Conservation (phyloP, 2,888 invertebrate genomes). For the Helleia helle region DNA sequence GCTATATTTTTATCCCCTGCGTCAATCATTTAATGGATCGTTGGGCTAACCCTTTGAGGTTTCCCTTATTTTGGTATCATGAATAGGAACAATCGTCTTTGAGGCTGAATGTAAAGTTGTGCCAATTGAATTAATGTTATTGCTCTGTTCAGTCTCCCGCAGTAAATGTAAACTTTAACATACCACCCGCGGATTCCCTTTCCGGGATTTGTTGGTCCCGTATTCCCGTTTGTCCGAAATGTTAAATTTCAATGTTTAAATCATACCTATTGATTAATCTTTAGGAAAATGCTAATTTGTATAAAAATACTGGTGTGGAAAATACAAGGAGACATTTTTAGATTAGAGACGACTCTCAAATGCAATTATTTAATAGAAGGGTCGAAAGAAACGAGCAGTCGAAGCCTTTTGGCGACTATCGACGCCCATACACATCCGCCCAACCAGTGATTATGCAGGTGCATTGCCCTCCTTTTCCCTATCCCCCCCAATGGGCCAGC, state of each 20-base stretch:
- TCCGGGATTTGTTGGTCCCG: slow-evolving; percentile 35
- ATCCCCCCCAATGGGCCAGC: too few species aligned
- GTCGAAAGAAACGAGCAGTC: too few species aligned
- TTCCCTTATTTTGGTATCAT: slow-evolving; percentile 49
- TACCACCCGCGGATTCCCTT: slow-evolving; percentile 38
- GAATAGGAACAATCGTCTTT: slow-evolving; percentile 58
- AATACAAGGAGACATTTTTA: too few species aligned
- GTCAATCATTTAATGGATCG: slow-evolving; percentile 45
- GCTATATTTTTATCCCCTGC: slow-evolving; percentile 12
- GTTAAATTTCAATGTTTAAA: neutral
- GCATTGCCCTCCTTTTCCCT: too few species aligned
- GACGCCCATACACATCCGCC: too few species aligned
- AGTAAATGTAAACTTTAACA: slow-evolving; percentile 59
- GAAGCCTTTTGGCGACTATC: too few species aligned
- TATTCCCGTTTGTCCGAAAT: slow-evolving; percentile 21
- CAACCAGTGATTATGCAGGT: too few species aligned
- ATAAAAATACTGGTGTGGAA: neutral
- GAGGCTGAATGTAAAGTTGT: slow-evolving; percentile 56
- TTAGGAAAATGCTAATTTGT: too few species aligned
- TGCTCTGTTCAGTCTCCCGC: slow-evolving; percentile 51
- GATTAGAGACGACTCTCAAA: too few species aligned
- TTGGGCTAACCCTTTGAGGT: slow-evolving; percentile 45
- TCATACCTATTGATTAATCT: neutral
- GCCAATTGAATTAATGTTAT: slow-evolving; percentile 70
- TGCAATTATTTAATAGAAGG: too few species aligned